phyloP scores from a whole-genome alignment of 1,140 invertebrate genomes.

The Probaryconus sp. region DNA sequence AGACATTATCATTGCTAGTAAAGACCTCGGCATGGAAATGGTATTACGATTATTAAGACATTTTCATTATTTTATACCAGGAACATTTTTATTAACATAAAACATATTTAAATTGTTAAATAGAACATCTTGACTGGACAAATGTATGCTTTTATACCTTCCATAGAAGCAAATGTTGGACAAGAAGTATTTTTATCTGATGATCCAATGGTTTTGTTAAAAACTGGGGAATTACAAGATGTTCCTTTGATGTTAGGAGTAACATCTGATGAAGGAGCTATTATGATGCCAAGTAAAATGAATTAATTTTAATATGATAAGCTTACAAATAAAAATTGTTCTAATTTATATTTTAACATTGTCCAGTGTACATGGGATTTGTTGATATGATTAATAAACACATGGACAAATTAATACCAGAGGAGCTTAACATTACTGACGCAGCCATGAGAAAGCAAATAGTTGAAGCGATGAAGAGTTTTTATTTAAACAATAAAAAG shows the following conservation, averaged over 20 bases:
- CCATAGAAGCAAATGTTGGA: slow-evolving; percentile 80
- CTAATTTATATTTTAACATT: slow-evolving; percentile 18
- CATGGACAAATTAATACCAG: slow-evolving; percentile 80
- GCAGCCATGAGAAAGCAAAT: slow-evolving; percentile 69
- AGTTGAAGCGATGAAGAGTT: slow-evolving; percentile 78
- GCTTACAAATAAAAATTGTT: slow-evolving; percentile 8
- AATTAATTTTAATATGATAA: not conserved
- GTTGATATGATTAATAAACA: slow-evolving; percentile 75
- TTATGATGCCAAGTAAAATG: slow-evolving; percentile 64
- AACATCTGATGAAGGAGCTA: slow-evolving; percentile 79
- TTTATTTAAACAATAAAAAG: slow-evolving; percentile 80
- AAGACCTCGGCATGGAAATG: slow-evolving; percentile 59
- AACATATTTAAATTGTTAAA: not conserved
- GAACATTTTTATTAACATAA: not conserved
- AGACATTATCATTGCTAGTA: slow-evolving; percentile 80
- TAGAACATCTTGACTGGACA: slow-evolving; percentile 68
- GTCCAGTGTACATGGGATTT: slow-evolving; percentile 60
- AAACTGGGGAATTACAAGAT: slow-evolving; percentile 76
- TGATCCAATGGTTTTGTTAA: slow-evolving; percentile 78
- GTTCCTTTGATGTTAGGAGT: slow-evolving; percentile 83
- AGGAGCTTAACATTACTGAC: slow-evolving; percentile 80
- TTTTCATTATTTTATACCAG: not conserved
- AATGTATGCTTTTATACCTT: slow-evolving; percentile 81
- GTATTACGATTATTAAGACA: slow-evolving; percentile 49
- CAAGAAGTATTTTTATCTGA: slow-evolving; percentile 82